Percentiles rank a stretch among this genome's conserved stretches.
phyloP scores from a whole-genome alignment of 2,888 invertebrate species.

The Agapostemon virescens region DNA sequence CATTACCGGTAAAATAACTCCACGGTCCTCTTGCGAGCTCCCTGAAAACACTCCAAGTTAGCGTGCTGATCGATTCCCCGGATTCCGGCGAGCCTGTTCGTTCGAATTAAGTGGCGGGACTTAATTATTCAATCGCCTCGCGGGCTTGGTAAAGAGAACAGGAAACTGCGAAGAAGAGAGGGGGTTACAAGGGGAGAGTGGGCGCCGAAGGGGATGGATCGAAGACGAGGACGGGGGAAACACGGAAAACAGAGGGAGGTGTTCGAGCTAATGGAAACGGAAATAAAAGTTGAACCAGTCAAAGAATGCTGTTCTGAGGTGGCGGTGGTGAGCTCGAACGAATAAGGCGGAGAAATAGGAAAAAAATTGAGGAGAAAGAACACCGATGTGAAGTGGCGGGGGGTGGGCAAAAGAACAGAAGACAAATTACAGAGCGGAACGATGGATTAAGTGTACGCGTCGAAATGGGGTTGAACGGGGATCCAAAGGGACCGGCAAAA shows the following conservation, averaged over 20 bases:
- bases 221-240: not conserved
- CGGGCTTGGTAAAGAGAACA: conserved; percentile 14
- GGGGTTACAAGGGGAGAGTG: not conserved
- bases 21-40: conserved; percentile 20
- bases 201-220: not conserved
- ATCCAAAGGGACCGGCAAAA: no score
- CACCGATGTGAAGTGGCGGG: not conserved
- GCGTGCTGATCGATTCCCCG: conserved; percentile 43
- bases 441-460: conserved; percentile 4
- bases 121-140: conserved; percentile 61
- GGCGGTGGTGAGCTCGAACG: not conserved
- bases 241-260: conserved; percentile 19
- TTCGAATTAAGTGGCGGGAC: conserved; percentile 53
- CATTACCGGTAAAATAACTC: conserved; percentile 45
- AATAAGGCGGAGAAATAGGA: not conserved
- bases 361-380: not conserved
- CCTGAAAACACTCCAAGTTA: conserved; percentile 45
- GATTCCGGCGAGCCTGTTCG: conserved; percentile 32
- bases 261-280: conserved; percentile 45
- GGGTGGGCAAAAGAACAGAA: not conserved
- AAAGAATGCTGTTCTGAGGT: not conserved
- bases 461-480: not conserved
- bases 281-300: conserved; percentile 38
- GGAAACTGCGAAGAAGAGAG: conserved; percentile 7
- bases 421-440: conserved; percentile 1